Evolutionary conservation across 2,113 vertebrate species (phyloP), one percentile per base, ranked within the genome.

Genomic region (Bujurquina vittata): DNA sequence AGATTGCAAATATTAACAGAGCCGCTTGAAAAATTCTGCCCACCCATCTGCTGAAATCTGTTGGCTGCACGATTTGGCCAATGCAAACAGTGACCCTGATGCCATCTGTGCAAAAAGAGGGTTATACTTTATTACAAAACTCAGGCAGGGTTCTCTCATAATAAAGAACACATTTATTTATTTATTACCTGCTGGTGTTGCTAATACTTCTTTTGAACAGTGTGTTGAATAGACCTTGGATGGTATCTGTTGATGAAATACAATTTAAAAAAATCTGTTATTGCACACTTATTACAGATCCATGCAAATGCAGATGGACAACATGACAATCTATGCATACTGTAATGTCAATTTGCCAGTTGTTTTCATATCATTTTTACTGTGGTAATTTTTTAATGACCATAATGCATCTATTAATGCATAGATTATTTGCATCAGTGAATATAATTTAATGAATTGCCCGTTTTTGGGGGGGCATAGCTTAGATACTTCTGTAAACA

Each of bases 121-220:
- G 4, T 29, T 29, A 7, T 0, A 17, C 0, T 40, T 55, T 20
- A 31, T 7, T 54, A 20, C 9, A 3, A 1, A n/a, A 33, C 2
- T 62, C 10, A 49, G 8, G 2, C 4, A 7, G 10, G 1, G 11
- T 37, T 8, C 52, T 77, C 17, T 37, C 43, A 10, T 5, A 60
- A 54, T 57, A 0, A 69, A 15, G 23, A 4, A n/a, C 0, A 7
- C 3, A 1, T 23, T 60, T 14, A 43, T 26, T 75, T 20, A 43
- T n/a, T 2, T n/a, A 18, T 86, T 87, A 94, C 92, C 92, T 90
- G 75, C 5, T 81, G 43, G 52, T 23, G 52, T 79, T 4, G 62
- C 26, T 69, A 69, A 63, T 29, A 12, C 23, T 35, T 84, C 57
- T 62, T 75, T 79, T 49, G 35, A 52, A 54, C 8, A 62, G 3